Evolutionary conservation across 2,113 vertebrate species (phyloP).

Genomic region (Ibidorhyncha struthersii): DNA sequence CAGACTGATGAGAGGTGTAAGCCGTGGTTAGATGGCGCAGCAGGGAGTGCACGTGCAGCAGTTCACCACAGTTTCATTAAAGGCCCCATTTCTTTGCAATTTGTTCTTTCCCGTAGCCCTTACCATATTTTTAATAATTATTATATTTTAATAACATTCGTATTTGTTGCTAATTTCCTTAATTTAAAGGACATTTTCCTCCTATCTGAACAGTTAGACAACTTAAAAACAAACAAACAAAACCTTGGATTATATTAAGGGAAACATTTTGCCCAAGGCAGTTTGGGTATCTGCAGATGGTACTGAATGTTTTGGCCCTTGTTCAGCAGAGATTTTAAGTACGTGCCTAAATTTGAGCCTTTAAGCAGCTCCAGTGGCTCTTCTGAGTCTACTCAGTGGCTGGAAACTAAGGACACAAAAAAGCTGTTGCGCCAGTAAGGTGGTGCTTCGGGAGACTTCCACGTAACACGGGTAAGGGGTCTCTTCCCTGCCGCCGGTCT

Average conservation of each 20-base stretch:
- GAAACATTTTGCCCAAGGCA: slow-evolving; percentile 61
- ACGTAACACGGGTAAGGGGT: rapidly evolving
- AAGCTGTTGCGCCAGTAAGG: neutral
- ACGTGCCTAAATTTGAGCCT: slow-evolving; percentile 41
- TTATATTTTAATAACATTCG: neutral
- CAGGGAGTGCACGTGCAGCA: neutral
- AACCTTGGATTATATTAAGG: slow-evolving; percentile 62
- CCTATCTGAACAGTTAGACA: slow-evolving; percentile 3
- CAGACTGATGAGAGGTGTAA: neutral
- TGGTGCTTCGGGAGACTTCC: neutral
- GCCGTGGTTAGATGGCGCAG: neutral
- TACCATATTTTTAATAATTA: neutral
- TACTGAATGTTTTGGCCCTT: slow-evolving; percentile 49
- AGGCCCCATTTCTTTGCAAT: neutral
- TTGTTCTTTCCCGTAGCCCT: neutral
- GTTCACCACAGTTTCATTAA: neutral
- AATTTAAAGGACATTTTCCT: slow-evolving; percentile 30
- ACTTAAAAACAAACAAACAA: slow-evolving; percentile 54
- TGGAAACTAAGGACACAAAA: neutral
- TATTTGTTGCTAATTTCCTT: slow-evolving; percentile 50
- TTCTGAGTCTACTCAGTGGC: neutral
- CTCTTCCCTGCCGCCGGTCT: neutral
- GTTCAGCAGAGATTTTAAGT: slow-evolving; percentile 51
- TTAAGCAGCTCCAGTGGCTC: neutral
- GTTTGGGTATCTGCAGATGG: slow-evolving; percentile 56